Conservation (phyloP, 2,113 vertebrate species). For the Tretioscincus oriximinensis region DNA sequence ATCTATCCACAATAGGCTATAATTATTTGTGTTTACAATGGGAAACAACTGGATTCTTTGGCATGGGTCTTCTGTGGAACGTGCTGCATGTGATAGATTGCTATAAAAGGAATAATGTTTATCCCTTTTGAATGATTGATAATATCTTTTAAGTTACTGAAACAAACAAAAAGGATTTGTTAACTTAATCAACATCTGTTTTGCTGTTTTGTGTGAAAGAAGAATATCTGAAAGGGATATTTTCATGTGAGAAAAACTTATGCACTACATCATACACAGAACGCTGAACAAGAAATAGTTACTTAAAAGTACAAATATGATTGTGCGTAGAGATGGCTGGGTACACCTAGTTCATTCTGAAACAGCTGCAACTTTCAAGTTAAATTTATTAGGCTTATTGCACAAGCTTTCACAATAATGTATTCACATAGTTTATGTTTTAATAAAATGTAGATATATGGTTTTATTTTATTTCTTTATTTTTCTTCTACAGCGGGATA, state of each 20-base stretch:
- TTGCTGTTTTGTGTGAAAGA: too few relatives aligned
- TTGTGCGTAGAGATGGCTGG: not conserved
- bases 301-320: not conserved
- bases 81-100: not conserved
- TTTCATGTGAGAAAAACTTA: too few relatives aligned
- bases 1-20: not conserved
- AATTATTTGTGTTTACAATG: not conserved
- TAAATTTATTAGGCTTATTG: not conserved
- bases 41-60: not conserved
- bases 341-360: not conserved
- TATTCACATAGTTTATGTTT: not conserved
- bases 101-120: too few relatives aligned
- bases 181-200: too few relatives aligned
- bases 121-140: too few relatives aligned
- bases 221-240: too few relatives aligned
- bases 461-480: not conserved
- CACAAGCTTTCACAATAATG: not conserved
- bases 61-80: not conserved
- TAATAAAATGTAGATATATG: too few relatives aligned
- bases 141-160: too few relatives aligned
- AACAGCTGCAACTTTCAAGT: not conserved
- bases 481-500: conserved; percentile 76
- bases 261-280: not conserved
- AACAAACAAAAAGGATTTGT: too few relatives aligned
- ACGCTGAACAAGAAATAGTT: not conserved